A percentile compares a stretch with the other conserved stretches of the same genome.
Evolutionary conservation across 1,140 invertebrate species (phyloP).

Genomic region (Formica selysi): DNA sequence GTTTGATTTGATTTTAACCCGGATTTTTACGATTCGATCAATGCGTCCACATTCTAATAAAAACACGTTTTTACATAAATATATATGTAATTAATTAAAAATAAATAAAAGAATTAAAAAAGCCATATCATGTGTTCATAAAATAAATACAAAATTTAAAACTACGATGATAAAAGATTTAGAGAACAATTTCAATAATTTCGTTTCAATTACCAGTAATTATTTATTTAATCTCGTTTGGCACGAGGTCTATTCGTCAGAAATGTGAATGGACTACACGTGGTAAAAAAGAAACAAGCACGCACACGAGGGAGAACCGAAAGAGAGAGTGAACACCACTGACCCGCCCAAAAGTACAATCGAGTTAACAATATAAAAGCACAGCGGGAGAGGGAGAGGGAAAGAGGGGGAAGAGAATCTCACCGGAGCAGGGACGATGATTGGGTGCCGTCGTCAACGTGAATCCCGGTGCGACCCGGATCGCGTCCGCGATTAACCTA

Average conservation of each 20-base stretch:
- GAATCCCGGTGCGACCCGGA: neutral
- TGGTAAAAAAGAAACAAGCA: too few relatives aligned
- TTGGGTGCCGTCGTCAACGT: neutral
- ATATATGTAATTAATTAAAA: neutral
- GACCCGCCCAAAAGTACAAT: too few relatives aligned
- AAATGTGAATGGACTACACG: too few relatives aligned
- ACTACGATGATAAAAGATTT: too few relatives aligned
- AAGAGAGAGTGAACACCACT: too few relatives aligned
- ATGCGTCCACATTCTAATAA: neutral
- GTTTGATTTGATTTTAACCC: neutral
- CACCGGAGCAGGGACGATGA: slow-evolving; percentile 1
- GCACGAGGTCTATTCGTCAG: too few relatives aligned
- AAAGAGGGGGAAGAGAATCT: neutral
- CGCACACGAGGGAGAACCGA: too few relatives aligned
- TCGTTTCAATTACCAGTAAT: too few relatives aligned
- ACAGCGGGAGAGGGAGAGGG: neutral
- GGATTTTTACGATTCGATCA: neutral
- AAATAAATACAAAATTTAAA: too few relatives aligned
- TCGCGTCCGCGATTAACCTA: neutral
- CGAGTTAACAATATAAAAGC: too few relatives aligned
- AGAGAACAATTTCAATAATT: too few relatives aligned
- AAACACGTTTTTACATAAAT: neutral
- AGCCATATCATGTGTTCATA: neutral
- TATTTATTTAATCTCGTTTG: too few relatives aligned
- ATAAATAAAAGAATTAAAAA: neutral